Evolutionary conservation across 2,797 vertebrate genomes (phyloP).

Genomic region (Neostethus bicornis): DNA sequence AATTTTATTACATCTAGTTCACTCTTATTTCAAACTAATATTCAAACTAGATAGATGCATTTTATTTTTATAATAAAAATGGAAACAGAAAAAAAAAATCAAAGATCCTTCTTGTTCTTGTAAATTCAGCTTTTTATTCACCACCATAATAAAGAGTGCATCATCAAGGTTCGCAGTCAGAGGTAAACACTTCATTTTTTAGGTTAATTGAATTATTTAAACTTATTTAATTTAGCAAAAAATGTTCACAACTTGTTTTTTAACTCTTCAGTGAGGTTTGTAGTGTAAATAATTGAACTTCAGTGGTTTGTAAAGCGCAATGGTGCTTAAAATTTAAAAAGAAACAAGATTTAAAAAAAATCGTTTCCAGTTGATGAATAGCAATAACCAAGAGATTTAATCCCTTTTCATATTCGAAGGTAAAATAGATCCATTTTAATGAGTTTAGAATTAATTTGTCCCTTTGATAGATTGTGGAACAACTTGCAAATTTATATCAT

Average conservation of each 20-base stretch:
- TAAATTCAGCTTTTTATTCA: conserved; percentile 37
- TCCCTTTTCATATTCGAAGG: conserved; percentile 64
- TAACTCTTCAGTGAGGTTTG: conserved; percentile 27
- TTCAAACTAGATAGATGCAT: conserved; percentile 24
- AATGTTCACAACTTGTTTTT: conserved; percentile 24
- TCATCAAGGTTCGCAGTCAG: too few species aligned
- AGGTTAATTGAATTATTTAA: conserved; percentile 44
- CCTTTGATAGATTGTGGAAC: too few species aligned
- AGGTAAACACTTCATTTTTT: conserved; percentile 33
- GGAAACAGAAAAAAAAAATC: conserved; percentile 24
- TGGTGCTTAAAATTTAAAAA: conserved; percentile 55
- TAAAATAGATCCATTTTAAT: background rate
- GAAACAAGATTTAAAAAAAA: conserved; percentile 51
- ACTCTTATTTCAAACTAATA: conserved; percentile 47
- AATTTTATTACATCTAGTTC: conserved; percentile 69
- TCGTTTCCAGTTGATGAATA: conserved; percentile 49
- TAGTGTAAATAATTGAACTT: conserved; percentile 49
- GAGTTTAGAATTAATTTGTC: too few species aligned
- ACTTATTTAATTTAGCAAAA: conserved; percentile 44
- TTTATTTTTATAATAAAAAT: conserved; percentile 20
- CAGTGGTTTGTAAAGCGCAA: conserved; percentile 22
- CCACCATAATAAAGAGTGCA: conserved; percentile 19
- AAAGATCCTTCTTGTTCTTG: conserved; percentile 12
- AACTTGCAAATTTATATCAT: too few species aligned
- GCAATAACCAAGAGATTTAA: conserved; percentile 57